Percentiles rank a stretch among this genome's conserved stretches.
Evolutionary conservation across 2,113 vertebrate species (phyloP).

Genomic region (Himantopus leucocephalus): DNA sequence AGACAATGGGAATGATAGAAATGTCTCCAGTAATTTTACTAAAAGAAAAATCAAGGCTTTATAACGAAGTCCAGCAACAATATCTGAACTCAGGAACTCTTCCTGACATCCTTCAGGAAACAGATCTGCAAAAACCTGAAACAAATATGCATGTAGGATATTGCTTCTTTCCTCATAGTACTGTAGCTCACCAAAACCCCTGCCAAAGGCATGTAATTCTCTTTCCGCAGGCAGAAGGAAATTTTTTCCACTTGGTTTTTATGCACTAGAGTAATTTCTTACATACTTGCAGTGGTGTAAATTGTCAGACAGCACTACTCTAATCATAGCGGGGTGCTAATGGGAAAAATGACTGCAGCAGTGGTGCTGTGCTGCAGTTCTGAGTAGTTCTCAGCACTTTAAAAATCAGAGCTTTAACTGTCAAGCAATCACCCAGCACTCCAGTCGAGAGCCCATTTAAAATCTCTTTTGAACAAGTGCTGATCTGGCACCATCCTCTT

Average conservation of each 20-base stretch:
- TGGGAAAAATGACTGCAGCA: background rate
- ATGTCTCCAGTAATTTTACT: background rate
- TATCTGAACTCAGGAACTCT: background rate
- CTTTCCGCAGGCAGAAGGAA: background rate
- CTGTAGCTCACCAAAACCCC: background rate
- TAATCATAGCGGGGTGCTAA: accelerated
- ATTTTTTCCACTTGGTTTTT: background rate
- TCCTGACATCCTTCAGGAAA: background rate
- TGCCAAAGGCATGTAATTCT: background rate
- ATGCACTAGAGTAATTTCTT: background rate
- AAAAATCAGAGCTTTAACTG: background rate
- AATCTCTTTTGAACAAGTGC: accelerated
- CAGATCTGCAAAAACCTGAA: background rate
- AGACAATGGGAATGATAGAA: accelerated
- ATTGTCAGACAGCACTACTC: background rate
- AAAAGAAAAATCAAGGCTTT: background rate
- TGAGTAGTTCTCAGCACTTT: background rate
- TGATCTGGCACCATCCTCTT: accelerated
- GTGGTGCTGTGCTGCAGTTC: background rate
- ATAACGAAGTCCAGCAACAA: background rate
- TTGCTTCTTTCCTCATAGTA: background rate
- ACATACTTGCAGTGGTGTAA: background rate
- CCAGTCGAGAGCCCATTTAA: background rate
- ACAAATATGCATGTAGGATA: background rate
- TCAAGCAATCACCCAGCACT: background rate